Conservation (phyloP, 2,113 vertebrate species). For the Semnornis frantzii region DNA sequence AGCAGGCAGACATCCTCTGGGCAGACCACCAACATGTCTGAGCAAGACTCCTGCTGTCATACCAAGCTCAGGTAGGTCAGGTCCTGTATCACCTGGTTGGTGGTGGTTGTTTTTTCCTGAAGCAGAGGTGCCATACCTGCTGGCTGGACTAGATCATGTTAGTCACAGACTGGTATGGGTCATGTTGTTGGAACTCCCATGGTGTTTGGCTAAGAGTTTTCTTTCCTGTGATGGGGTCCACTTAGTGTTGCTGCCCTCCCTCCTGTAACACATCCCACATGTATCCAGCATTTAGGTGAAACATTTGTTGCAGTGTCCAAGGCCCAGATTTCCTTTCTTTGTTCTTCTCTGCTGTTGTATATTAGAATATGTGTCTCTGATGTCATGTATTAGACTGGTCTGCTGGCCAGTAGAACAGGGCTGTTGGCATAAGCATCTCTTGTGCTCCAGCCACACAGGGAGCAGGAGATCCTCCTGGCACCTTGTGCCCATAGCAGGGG, state of each 20-base stretch:
- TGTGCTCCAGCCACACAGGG: background rate
- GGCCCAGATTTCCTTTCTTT: background rate
- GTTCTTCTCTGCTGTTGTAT: background rate
- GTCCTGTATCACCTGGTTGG: background rate
- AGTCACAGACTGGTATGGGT: background rate
- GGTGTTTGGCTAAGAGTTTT: background rate
- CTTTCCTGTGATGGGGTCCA: background rate
- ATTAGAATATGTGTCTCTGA: background rate
- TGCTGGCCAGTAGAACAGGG: background rate
- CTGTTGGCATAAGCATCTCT: background rate
- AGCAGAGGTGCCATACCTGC: background rate
- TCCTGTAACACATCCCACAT: background rate
- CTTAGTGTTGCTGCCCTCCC: fast-evolving
- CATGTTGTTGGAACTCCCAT: background rate
- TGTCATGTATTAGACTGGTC: too few relatives aligned
- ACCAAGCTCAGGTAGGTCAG: background rate
- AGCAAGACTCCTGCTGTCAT: background rate
- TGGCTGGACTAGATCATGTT: background rate
- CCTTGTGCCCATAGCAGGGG: background rate
- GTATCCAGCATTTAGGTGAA: background rate
- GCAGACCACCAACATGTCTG: fast-evolving
- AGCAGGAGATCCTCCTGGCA: background rate
- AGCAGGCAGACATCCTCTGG: background rate
- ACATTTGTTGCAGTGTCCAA: too few relatives aligned
- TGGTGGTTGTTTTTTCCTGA: background rate